Conservation (phyloP, 2,113 vertebrate genomes). For the Varanus komodoensis region DNA sequence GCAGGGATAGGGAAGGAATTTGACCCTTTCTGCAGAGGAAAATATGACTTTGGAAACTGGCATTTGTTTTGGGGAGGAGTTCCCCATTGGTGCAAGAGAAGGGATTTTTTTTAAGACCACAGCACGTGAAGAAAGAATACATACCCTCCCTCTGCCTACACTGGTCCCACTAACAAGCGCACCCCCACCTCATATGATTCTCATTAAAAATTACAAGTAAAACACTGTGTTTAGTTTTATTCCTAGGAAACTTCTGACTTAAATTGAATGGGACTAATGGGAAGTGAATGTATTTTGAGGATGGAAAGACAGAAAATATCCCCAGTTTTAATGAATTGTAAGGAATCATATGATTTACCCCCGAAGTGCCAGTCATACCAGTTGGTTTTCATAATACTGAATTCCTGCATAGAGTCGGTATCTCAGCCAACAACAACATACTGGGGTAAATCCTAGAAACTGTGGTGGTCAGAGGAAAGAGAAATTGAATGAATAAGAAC, state of each 20-base stretch:
- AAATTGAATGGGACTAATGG: not conserved
- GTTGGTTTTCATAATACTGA: slow-evolving; percentile 6
- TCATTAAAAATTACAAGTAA: not conserved
- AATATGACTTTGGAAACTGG: not conserved
- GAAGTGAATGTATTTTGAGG: slow-evolving; percentile 13
- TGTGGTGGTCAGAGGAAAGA: not conserved
- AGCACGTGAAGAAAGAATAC: not conserved
- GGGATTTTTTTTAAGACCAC: not conserved
- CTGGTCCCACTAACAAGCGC: not conserved
- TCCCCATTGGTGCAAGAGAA: not conserved
- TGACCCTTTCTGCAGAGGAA: not conserved
- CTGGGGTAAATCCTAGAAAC: not conserved
- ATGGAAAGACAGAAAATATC: not conserved
- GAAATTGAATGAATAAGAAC: not conserved
- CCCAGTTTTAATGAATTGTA: not conserved
- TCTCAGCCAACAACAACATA: not conserved
- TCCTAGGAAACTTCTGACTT: not conserved
- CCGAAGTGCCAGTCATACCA: not conserved
- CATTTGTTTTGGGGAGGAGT: not conserved
- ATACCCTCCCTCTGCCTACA: not conserved
- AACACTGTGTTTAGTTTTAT: not conserved
- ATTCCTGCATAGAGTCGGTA: not conserved
- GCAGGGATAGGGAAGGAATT: not conserved
- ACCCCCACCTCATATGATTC: not conserved
- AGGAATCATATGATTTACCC: not conserved